Percentiles rank a stretch among this genome's conserved stretches.
phyloP scores from a whole-genome alignment of 2,888 invertebrate genomes.

The Crossocerus cetratus region DNA sequence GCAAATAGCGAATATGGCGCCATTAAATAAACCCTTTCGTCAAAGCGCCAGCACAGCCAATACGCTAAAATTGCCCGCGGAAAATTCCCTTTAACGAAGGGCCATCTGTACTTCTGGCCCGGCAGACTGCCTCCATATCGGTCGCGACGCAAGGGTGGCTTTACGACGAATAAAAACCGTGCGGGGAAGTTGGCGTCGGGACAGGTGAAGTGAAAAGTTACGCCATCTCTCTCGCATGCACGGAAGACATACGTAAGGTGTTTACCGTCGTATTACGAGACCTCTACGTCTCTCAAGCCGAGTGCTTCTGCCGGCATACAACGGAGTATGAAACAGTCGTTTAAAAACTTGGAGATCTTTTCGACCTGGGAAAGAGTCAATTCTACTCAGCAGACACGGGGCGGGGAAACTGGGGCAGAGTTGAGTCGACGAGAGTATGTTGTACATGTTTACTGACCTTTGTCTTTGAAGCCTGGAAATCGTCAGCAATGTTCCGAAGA shows the following conservation, averaged over 20 bases:
- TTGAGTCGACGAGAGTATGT: too few species aligned
- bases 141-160: conserved; percentile 44
- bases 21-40: too few species aligned
- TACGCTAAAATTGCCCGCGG: conserved; percentile 7
- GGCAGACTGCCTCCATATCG: conserved; percentile 46
- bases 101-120: conserved; percentile 19
- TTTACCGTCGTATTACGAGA: conserved; percentile 50
- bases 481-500: conserved; percentile 75
- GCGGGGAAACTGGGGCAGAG: too few species aligned
- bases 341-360: too few species aligned
- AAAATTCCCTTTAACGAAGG: conserved; percentile 12
- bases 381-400: too few species aligned
- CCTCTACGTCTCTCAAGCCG: conserved; percentile 33
- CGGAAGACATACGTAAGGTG: conserved; percentile 31
- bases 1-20: too few species aligned
- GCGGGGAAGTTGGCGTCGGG: conserved; percentile 46
- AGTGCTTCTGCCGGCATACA: too few species aligned
- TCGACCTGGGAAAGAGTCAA: too few species aligned
- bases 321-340: too few species aligned
- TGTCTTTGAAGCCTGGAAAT: conserved; percentile 73
- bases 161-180: conserved; percentile 56
- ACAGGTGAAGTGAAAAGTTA: conserved; percentile 48
- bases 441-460: conserved; percentile 71
- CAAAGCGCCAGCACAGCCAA: neutral
- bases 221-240: conserved; percentile 17